Percentiles rank a stretch among this genome's conserved stretches.
Conservation (phyloP, 2,888 invertebrate species). For the Calliscelio sp. region DNA sequence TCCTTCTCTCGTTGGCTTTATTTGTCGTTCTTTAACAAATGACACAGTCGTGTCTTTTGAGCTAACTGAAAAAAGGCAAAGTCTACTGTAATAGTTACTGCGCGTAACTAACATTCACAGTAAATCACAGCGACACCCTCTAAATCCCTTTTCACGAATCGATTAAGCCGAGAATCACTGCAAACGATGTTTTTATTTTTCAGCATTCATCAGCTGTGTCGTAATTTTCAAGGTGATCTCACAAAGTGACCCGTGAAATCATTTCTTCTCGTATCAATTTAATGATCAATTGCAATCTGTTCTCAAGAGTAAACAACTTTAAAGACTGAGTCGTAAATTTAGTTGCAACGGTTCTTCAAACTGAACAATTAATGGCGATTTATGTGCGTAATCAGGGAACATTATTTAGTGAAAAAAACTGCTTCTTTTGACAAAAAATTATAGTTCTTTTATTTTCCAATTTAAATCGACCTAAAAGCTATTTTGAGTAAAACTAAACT, state of each 20-base stretch:
- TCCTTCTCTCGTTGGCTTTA: no score
- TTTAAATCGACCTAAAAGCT: no score
- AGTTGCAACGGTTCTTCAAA: neutral
- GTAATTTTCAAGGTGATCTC: slow-evolving; percentile 35
- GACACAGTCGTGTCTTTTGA: no score
- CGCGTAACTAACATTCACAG: slow-evolving; percentile 63
- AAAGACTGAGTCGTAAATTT: neutral
- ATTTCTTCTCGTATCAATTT: slow-evolving; percentile 19
- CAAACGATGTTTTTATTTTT: slow-evolving; percentile 62
- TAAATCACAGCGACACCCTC: slow-evolving; percentile 62
- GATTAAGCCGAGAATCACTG: slow-evolving; percentile 65
- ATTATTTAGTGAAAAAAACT: no score
- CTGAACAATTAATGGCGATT: neutral
- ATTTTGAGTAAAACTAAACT: no score
- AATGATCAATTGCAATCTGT: slow-evolving; percentile 16
- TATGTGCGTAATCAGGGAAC: no score
- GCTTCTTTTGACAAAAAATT: no score
- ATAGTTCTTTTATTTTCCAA: no score
- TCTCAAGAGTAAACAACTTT: no score
- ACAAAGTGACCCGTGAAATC: neutral
- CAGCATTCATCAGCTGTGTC: slow-evolving; percentile 34
- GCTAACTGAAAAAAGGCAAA: slow-evolving; percentile 44
- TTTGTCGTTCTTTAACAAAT: no score
- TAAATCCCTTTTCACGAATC: slow-evolving; percentile 66
- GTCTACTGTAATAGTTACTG: slow-evolving; percentile 40